phyloP scores from a whole-genome alignment of 2,888 invertebrate species.

The Atethmia centrago region DNA sequence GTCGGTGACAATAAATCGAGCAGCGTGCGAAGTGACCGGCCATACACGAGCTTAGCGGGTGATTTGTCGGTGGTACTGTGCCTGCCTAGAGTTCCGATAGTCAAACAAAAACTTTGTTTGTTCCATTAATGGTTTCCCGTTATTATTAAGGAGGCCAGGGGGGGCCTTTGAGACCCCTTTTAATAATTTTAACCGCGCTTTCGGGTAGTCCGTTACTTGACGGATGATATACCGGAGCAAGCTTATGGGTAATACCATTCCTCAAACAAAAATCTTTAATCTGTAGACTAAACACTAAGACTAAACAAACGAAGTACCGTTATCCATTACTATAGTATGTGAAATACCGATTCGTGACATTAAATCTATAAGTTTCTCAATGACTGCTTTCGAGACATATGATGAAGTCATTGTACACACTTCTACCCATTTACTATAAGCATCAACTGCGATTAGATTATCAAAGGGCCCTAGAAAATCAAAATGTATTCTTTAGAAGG shows the following conservation, averaged over 20 bases:
- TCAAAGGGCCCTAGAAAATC: too few species aligned
- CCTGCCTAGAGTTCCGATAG: neutral
- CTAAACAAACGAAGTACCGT: conserved; percentile 39
- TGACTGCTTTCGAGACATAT: conserved; percentile 4
- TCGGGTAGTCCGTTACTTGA: too few species aligned
- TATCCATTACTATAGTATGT: conserved; percentile 34
- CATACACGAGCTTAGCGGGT: conserved; percentile 2
- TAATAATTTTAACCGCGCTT: too few species aligned
- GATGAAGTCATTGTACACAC: conserved; percentile 7
- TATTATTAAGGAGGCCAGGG: too few species aligned
- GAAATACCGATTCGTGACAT: conserved; percentile 30
- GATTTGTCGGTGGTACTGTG: neutral
- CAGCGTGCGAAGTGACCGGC: neutral
- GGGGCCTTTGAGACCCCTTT: too few species aligned
- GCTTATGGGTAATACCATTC: too few species aligned
- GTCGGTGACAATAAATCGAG: neutral
- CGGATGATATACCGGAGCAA: too few species aligned
- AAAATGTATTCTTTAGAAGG: too few species aligned
- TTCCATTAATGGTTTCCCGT: too few species aligned
- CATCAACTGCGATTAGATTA: too few species aligned
- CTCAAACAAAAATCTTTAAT: conserved; percentile 22
- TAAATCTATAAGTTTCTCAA: conserved; percentile 17
- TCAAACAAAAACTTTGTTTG: too few species aligned
- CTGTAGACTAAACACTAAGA: too few species aligned
- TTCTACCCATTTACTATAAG: conserved; percentile 29